These are phyloP conservation scores for Lagria hirta DNA, from an alignment of 2,888 invertebrate species.

Conservation along the genomic window DNA sequence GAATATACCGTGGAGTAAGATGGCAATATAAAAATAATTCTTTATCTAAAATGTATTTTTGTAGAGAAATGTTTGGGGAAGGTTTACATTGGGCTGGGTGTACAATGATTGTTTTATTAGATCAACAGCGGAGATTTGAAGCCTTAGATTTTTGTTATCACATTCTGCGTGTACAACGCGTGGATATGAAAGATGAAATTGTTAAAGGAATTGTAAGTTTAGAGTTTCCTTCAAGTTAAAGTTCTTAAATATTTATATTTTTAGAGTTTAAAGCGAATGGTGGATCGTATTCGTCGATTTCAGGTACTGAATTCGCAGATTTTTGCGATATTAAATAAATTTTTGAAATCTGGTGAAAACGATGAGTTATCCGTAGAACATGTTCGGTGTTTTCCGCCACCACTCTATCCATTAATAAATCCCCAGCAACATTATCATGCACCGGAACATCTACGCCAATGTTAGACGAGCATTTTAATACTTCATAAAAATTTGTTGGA, in stretches of 20 bases:
- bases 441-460: constrained; percentile 60
- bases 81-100: constrained; percentile 99
- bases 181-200: constrained; percentile 93
- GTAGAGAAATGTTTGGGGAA: constrained; percentile 94
- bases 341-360: constrained; percentile 81
- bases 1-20: constrained; percentile 96
- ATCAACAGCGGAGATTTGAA: constrained; percentile 95
- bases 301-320: constrained; percentile 98
- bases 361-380: constrained; percentile 91
- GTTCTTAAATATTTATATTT: constrained; percentile 25
- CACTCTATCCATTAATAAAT: constrained; percentile 74
- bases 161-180: constrained; percentile 90
- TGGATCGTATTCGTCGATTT: constrained; percentile 94
- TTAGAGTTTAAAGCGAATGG: constrained; percentile 93
- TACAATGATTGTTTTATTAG: constrained; percentile 90
- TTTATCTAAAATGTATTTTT: neutral
- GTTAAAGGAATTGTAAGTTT: constrained; percentile 91
- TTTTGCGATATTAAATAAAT: constrained; percentile 92
- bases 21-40: constrained; percentile 36
- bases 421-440: constrained; percentile 61
- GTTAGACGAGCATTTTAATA: constrained; percentile 28
- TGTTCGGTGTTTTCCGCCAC: constrained; percentile 95
- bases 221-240: constrained; percentile 1
- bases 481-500: constrained; percentile 31
- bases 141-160: constrained; percentile 99